Evolutionary conservation across 2,113 vertebrate genomes (phyloP).

Genomic region (Cavia aperea): DNA sequence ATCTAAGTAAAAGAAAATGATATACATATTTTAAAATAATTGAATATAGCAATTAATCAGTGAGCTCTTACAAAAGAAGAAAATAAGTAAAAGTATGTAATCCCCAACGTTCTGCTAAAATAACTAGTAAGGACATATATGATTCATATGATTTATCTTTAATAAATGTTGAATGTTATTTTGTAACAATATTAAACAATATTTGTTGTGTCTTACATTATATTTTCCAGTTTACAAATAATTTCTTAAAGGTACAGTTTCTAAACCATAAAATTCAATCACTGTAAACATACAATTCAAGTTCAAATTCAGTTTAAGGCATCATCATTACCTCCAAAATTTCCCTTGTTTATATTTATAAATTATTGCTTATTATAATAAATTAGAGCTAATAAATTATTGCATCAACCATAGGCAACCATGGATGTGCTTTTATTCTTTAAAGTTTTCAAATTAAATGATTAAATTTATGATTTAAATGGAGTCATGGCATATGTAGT

Average conservation of each 20-base stretch:
- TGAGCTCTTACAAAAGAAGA: slow-evolving; percentile 22
- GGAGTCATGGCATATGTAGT: background rate
- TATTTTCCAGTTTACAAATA: slow-evolving; percentile 49
- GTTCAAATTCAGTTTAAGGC: slow-evolving; percentile 34
- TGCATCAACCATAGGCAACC: background rate
- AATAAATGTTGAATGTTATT: slow-evolving; percentile 26
- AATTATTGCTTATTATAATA: background rate
- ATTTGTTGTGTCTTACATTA: slow-evolving; percentile 43
- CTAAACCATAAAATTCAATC: background rate
- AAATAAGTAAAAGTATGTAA: background rate
- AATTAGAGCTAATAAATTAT: background rate
- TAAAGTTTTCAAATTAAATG: slow-evolving; percentile 18
- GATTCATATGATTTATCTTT: slow-evolving; percentile 38
- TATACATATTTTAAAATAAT: slow-evolving; percentile 14
- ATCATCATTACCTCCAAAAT: background rate
- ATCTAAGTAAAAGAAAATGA: background rate
- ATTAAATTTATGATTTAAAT: background rate
- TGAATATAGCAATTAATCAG: background rate
- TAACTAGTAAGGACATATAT: background rate
- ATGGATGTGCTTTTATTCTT: background rate
- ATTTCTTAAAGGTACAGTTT: background rate
- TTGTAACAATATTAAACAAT: background rate
- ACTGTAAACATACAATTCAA: slow-evolving; percentile 4
- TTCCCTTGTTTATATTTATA: background rate
- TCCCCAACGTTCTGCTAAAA: slow-evolving; percentile 9